Evolutionary conservation across 2,888 invertebrate species (phyloP), one percentile per base, ranked within the genome.

Genomic region (Crepidodera aurea): DNA sequence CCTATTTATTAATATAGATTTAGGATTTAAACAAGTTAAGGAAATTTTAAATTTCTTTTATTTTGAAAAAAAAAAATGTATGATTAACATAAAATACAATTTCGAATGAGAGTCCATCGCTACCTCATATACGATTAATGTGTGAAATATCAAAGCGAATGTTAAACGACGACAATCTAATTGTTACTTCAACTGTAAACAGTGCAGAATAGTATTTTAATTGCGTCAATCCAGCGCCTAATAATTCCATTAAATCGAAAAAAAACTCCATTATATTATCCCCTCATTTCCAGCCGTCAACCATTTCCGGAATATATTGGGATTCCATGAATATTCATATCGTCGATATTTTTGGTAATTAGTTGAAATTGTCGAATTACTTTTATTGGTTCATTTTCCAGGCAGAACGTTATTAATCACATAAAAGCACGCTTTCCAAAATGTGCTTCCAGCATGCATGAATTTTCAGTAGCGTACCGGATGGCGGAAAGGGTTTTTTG

Each of bases 301-400:
- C 59, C 29, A 27, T 59, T 59, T 46, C 46, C 54, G 42, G 15
- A 46, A 56, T 56, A 50, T 51, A 51, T 50, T 54, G 37, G 37
- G n/a, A 40, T 29, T 22, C 32, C 62, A 63, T 63, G 63, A 63
- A 63, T 63, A 63, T 63, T 58, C 60, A 64, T 64, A 54, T 25
- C 50, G 53, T 42, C 61, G 60, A 58, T 58, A 61, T 60, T 64
- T 60, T 60, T 51, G 64, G 53, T 64, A 64, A 64, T 64, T 61
- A 64, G 50, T 48, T 42, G 51, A 58, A 64, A 57, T 53, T 51
- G 60, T 58, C 54, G 60, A 64, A 64, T 61, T 64, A 64, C 56
- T 64, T 64, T 54, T 42, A 61, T 64, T 58, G 58, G 64, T 54
- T 53, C 61, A 46, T 60, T 61, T 60, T 59, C 34, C 55, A 25